Evolutionary conservation across 2,888 invertebrate genomes (phyloP).

Genomic region (Pammene aurita): DNA sequence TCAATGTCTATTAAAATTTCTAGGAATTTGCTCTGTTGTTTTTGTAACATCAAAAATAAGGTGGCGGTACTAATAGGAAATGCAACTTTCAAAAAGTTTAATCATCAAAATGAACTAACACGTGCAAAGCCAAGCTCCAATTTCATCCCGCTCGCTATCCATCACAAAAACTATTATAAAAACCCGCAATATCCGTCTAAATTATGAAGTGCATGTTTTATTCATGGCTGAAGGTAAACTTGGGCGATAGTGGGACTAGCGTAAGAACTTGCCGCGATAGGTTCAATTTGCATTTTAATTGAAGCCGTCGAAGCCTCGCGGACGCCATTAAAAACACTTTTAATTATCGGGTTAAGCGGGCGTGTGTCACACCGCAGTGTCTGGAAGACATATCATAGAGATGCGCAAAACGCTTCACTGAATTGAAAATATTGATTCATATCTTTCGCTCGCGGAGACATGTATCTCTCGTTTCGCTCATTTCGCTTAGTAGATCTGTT

Average conservation of each 20-base stretch:
- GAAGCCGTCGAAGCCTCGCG: constrained; percentile 44
- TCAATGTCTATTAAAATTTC: too few relatives aligned
- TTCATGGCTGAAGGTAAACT: constrained; percentile 38
- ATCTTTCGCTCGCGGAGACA: too few relatives aligned
- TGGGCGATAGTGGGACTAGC: constrained; percentile 37
- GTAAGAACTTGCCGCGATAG: constrained; percentile 43
- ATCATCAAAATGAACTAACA: too few relatives aligned
- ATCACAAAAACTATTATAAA: constrained; percentile 33
- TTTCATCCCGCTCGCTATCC: constrained; percentile 15
- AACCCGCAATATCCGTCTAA: constrained; percentile 20
- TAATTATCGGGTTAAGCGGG: constrained; percentile 44
- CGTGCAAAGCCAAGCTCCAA: constrained; percentile 12
- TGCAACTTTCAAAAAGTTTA: too few relatives aligned
- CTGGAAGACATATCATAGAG: background rate
- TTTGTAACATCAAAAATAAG: too few relatives aligned
- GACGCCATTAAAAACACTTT: constrained; percentile 47
- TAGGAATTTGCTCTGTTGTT: too few relatives aligned
- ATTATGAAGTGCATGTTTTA: constrained; percentile 41
- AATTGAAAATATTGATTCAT: too few relatives aligned
- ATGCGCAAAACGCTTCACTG: too few relatives aligned
- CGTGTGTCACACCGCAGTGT: constrained; percentile 25
- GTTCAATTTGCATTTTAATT: constrained; percentile 47
- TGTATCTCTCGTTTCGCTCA: too few relatives aligned
- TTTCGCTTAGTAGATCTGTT: too few relatives aligned
- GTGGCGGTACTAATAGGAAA: too few relatives aligned